A percentile compares a stretch with the other conserved stretches of the same genome.
phyloP scores from a whole-genome alignment of 2,797 vertebrate genomes.

The Channallabes apus region DNA sequence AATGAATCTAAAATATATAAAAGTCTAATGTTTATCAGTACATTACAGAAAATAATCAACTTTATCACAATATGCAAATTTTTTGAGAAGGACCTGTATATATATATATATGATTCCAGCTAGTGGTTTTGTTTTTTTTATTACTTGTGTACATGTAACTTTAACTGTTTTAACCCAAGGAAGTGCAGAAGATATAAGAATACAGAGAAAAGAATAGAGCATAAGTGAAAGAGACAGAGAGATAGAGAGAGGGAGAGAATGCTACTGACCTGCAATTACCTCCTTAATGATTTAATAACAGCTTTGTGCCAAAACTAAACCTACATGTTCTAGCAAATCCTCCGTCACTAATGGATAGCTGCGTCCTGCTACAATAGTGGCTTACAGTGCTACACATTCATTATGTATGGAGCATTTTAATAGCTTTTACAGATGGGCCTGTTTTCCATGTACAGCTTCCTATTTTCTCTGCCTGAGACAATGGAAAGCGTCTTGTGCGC shows the following conservation, averaged over 20 bases:
- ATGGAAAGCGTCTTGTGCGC: slow-evolving; percentile 25
- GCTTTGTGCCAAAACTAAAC: slow-evolving; percentile 73
- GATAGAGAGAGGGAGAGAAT: slow-evolving; percentile 13
- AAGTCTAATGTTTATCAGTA: too few species aligned
- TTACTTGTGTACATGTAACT: not conserved
- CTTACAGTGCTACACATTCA: slow-evolving; percentile 76
- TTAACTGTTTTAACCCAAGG: slow-evolving; percentile 25
- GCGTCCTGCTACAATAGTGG: slow-evolving; percentile 67
- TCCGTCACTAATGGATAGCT: slow-evolving; percentile 73
- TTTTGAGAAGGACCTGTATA: too few species aligned
- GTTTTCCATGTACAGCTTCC: slow-evolving; percentile 73
- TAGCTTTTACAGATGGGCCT: slow-evolving; percentile 71
- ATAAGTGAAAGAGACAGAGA: not conserved
- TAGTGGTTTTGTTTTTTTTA: not conserved
- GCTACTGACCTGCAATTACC: slow-evolving; percentile 54
- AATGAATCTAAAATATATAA: too few species aligned
- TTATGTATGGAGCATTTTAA: slow-evolving; percentile 77
- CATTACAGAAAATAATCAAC: too few species aligned
- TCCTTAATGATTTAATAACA: slow-evolving; percentile 77
- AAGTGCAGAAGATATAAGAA: not conserved
- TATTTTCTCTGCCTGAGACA: slow-evolving; percentile 51
- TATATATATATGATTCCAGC: too few species aligned
- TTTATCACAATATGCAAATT: too few species aligned
- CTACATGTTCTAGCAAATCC: slow-evolving; percentile 73
- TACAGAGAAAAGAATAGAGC: not conserved